Base-by-base conservation (phyloP, 1,140 invertebrate genomes). In the Druon quercuslanigerum region DNA sequence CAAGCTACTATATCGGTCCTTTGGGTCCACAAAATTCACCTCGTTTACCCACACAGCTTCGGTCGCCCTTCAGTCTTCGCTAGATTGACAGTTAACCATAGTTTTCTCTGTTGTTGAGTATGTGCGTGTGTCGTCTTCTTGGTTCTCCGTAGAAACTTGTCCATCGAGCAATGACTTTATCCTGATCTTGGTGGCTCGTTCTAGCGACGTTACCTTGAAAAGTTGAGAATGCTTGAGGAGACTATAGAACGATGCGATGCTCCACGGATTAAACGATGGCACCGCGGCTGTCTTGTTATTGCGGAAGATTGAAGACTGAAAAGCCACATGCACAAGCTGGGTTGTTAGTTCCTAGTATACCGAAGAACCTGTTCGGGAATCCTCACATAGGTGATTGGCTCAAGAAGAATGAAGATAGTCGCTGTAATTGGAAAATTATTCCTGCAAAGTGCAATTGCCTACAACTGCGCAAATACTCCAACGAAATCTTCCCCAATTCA, bases 161-260 rank as follows among this genome's bases (percentile, higher is more conserved):
- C 70, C 73, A 81, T 82, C 79, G 77, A 75, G 78, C 85, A 83
- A 86, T 83, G 87, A 85, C 83, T 87, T 81, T 83, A 86, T 86
- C 80, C 82, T 85, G 83, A 86, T 86, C 84, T 79, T 84, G 79
- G 81, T 84, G 81, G 79, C 73, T 56, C 66, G 76, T 71, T 78
- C 76, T 71, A 74, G 81, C 72, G 82, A 82, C 83, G 72, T 82
- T 54, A 78, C 81, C 80, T 80, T 75, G 80, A 76, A 75, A 74
- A 77, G 4, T 46, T 46, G 40, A 46, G 40, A 7, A 46, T 46
- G 7, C 40, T 46, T 46, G 40, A 46, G 40, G 40, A 46, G 40
- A 46, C 40, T 46, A 6, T 9, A 7, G 1, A 46, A 46, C 8
- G 40, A 46, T 46, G 40, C 40, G 40, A 46, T 46, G 40, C 40